These are phyloP conservation scores for Intellagama lesueurii DNA, from an alignment of 2,797 vertebrate species.

Conservation along the genomic window DNA sequence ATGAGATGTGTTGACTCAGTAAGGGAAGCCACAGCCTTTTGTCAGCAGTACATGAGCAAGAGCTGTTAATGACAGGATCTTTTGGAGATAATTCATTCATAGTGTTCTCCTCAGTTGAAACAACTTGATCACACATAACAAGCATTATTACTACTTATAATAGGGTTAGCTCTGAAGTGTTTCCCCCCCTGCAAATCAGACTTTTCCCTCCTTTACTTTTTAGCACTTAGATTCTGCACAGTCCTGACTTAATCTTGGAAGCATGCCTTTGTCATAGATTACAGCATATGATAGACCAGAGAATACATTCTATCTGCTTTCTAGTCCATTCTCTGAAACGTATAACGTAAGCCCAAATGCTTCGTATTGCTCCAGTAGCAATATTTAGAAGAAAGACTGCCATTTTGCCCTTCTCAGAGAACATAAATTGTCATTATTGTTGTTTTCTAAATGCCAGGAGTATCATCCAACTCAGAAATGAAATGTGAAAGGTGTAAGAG, in stretches of 20 bases:
- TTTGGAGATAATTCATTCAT: too few relatives aligned
- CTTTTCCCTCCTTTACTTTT: not conserved
- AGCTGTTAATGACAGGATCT: too few relatives aligned
- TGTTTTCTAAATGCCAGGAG: slow-evolving; percentile 28
- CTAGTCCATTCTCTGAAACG: fast-evolving
- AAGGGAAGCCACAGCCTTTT: too few relatives aligned
- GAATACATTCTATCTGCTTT: not conserved
- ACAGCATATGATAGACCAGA: not conserved
- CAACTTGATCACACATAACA: too few relatives aligned
- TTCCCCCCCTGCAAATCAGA: not conserved
- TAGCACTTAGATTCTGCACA: not conserved
- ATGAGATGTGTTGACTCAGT: too few relatives aligned
- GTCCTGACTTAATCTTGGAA: not conserved
- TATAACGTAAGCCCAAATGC: not conserved
- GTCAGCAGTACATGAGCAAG: too few relatives aligned
- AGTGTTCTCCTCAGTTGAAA: too few relatives aligned
- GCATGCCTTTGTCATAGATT: fast-evolving
- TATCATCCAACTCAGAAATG: slow-evolving; percentile 9
- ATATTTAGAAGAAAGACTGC: slow-evolving; percentile 8
- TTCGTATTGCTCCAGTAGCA: not conserved
- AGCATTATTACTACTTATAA: not conserved
- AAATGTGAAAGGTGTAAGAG: slow-evolving; percentile 13
- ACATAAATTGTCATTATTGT: slow-evolving; percentile 14
- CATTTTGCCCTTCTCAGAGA: slow-evolving; percentile 5
- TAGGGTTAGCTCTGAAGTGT: not conserved